Conservation (phyloP, 1,140 invertebrate genomes). For the Cryptotermes secundus region DNA sequence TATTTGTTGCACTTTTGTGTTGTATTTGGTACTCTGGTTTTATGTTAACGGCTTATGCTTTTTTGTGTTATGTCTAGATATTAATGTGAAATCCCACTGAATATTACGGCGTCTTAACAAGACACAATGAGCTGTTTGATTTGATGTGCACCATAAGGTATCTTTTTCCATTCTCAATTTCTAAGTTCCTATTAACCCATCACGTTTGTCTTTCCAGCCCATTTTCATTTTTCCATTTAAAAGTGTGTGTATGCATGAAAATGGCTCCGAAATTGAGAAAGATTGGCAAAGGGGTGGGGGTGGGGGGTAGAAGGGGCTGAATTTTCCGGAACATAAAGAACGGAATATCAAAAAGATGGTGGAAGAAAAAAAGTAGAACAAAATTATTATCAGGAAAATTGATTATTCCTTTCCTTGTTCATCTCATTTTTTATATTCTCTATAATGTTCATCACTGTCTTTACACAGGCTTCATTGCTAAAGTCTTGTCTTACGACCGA, state of each 20-base stretch:
- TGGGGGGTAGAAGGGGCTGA: background rate
- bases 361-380: background rate
- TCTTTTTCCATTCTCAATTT: background rate
- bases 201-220: background rate
- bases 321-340: conserved; percentile 13
- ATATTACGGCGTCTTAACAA: background rate
- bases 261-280: background rate
- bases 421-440: conserved; percentile 1
- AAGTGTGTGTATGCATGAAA: conserved; percentile 1
- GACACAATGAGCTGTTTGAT: background rate
- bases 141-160: background rate
- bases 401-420: conserved; percentile 19
- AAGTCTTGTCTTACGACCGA: background rate
- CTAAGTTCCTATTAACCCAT: conserved; percentile 9
- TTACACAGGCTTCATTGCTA: background rate
- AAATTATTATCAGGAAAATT: conserved; percentile 20
- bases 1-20: too few relatives aligned
- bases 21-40: too few relatives aligned
- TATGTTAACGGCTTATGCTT: too few relatives aligned
- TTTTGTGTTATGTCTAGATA: too few relatives aligned
- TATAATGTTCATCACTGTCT: conserved; percentile 1
- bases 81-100: too few relatives aligned
- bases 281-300: background rate
- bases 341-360: background rate
- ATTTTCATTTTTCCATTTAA: background rate